Base-by-base conservation (phyloP, 2,113 vertebrate species). In the Gnathonemus longibarbis region DNA sequence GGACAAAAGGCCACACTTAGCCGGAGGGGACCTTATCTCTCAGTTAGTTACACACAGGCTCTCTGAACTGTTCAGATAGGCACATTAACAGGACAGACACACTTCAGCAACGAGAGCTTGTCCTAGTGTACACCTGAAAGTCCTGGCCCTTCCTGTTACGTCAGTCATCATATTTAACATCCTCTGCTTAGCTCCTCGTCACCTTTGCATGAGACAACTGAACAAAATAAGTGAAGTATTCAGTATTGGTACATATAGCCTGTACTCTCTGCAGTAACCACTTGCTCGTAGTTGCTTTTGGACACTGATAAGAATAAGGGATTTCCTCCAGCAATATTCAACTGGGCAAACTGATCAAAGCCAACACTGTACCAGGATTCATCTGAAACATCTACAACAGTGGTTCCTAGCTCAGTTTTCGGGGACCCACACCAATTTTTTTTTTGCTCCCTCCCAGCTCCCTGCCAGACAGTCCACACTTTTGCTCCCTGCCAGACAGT, bases 1-100 rank as follows among this genome's bases (percentile, higher is more conserved):
- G 90, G 89, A 93, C 91, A 93, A 90, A 91, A 94, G 90, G 66
- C 88, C 70, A 90, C 74, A 92, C 91, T 90, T 93, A 93, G 93
- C 94, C 91, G 5, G 70, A 91, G 90, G 94, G 92, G 77, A 94
- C 91, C 91, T 70, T 91, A 93, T 90, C 92, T 90, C 91, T 88
- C 91, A 84, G 92, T 94, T 91, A 94, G 86, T 88, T 90, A 93
- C 92, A 93, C 13, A 70, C 49, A 89, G 45, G 7, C 66, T 87
- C 62, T 17, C 87, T 84, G 89, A 93, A 91, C 88, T 92, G 92
- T 88, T 90, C 56, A 92, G 92, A 93, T 92, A 92, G 91, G 88
- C 46, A 53, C 1, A 77, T 39, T 66, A 66, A 66, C n/a, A 66
- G 62, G 86, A 89, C 91, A 91, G 91, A 91, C 39, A 35, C 91